Conservation (phyloP, 2,888 invertebrate species). For the Calameuta pallipes region DNA sequence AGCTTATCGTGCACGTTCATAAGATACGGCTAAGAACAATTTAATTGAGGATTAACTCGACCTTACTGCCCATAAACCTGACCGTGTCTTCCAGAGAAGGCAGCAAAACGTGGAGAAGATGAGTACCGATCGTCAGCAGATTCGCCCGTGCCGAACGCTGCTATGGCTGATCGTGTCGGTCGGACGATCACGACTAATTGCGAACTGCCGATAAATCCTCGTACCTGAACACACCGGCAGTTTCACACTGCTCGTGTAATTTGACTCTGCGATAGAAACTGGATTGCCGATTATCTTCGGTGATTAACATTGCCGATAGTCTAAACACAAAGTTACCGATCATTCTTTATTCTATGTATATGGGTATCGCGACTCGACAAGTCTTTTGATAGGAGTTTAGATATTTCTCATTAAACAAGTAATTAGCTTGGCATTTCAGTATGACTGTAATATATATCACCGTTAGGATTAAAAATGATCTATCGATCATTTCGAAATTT, state of each 20-base stretch:
- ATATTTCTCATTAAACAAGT: background rate
- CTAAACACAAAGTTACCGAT: background rate
- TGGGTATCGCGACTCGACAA: background rate
- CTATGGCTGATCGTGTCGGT: background rate
- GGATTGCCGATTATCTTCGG: slow-evolving; percentile 1
- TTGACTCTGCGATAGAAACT: slow-evolving; percentile 4
- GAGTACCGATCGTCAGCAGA: background rate
- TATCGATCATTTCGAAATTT: background rate
- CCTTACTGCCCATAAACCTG: slow-evolving; percentile 35
- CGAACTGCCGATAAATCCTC: background rate
- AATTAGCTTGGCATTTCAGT: background rate
- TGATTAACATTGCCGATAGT: background rate
- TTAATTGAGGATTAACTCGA: slow-evolving; percentile 39
- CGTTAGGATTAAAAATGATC: background rate
- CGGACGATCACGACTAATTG: background rate
- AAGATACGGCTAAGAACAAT: slow-evolving; percentile 35
- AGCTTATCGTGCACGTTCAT: slow-evolving; percentile 35
- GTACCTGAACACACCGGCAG: background rate
- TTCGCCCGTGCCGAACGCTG: background rate
- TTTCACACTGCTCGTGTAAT: background rate
- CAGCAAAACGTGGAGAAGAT: background rate
- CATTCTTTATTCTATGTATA: background rate
- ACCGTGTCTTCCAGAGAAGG: slow-evolving; percentile 7
- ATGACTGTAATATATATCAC: background rate
- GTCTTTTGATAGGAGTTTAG: background rate